These are phyloP conservation scores for Probosciger aterrimus DNA, from an alignment of 2,113 vertebrate species.

Conservation along the genomic window DNA sequence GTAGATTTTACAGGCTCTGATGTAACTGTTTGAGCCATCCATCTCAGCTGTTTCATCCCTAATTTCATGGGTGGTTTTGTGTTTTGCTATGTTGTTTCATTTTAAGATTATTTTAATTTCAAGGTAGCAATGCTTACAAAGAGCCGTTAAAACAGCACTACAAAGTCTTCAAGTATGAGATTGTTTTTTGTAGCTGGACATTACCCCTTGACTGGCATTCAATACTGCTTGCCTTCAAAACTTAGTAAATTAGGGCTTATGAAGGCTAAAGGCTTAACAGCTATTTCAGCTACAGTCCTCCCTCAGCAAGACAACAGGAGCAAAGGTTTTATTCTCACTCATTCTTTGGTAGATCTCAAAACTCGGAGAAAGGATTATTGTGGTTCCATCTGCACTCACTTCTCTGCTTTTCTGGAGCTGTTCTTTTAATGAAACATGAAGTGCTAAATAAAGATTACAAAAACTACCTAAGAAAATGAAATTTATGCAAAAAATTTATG, in stretches of 20 bases:
- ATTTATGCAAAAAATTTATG: not conserved
- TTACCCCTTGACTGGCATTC: not conserved
- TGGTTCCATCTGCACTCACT: not conserved
- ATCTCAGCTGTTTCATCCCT: not conserved
- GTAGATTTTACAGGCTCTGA: not conserved
- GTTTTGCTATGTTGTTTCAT: not conserved
- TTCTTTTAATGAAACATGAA: not conserved
- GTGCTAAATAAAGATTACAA: not conserved
- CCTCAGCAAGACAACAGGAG: not conserved
- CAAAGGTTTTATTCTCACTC: not conserved
- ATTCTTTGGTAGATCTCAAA: not conserved
- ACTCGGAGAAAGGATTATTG: not conserved
- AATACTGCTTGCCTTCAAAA: not conserved
- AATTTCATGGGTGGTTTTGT: not conserved
- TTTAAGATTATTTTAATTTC: not conserved
- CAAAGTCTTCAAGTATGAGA: not conserved
- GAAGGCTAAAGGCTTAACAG: not conserved
- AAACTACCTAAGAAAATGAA: not conserved
- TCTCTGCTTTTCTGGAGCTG: not conserved
- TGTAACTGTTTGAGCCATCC: not conserved
- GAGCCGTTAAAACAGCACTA: not conserved
- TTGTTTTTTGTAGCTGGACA: not conserved
- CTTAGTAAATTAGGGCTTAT: not conserved
- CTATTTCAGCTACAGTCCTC: not conserved
- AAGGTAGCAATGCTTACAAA: not conserved